Percentiles rank a stretch among this genome's conserved stretches.
phyloP scores from a whole-genome alignment of 2,113 vertebrate species.

The Tylochromis polylepis region DNA sequence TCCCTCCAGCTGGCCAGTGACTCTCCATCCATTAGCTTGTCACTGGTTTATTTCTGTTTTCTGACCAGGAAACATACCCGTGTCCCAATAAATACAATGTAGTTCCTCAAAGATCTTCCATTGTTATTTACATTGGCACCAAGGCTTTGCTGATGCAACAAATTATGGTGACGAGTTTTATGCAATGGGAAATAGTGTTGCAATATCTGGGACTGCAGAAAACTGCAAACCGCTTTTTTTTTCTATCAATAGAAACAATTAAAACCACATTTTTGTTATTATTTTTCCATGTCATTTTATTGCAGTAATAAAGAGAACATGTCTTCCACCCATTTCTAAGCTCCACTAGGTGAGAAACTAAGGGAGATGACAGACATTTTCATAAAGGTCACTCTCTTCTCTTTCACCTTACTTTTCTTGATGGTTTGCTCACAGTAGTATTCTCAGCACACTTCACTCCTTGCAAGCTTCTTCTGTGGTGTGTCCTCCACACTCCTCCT shows the following conservation, averaged over 20 bases:
- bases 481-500: background rate
- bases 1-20: background rate
- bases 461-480: background rate
- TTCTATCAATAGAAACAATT: background rate
- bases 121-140: background rate
- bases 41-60: background rate
- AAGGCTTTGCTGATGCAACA: background rate
- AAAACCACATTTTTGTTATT: background rate
- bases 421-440: conserved; percentile 39
- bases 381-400: conserved; percentile 41
- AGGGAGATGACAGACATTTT: conserved; percentile 30
- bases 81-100: background rate
- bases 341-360: background rate
- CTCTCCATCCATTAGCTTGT: background rate
- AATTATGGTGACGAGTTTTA: background rate
- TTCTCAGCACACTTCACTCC: background rate
- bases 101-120: background rate
- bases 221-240: background rate
- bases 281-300: background rate
- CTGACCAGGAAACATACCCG: background rate
- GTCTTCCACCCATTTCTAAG: conserved; percentile 29
- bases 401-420: conserved; percentile 17
- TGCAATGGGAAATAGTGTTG: background rate
- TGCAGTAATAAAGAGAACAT: background rate
- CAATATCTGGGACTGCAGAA: background rate